Evolutionary conservation across 2,113 vertebrate species (phyloP).

Genomic region (Butorides virescens): DNA sequence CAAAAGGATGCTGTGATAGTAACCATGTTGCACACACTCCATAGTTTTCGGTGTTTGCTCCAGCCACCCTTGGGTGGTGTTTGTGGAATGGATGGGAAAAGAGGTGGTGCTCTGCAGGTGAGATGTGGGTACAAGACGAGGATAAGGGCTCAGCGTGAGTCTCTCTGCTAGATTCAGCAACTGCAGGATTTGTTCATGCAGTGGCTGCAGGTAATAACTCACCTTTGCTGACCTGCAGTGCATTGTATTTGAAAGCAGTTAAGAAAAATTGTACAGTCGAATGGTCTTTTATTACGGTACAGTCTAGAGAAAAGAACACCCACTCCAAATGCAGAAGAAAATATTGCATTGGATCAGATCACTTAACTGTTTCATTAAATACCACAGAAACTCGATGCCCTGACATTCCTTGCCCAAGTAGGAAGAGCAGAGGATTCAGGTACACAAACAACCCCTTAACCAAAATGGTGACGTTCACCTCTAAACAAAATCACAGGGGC

Average conservation of each 20-base stretch:
- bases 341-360: background rate
- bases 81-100: background rate
- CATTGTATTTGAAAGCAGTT: background rate
- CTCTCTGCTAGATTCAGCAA: background rate
- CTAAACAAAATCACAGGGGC: background rate
- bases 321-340: background rate
- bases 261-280: background rate
- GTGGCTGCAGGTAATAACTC: background rate
- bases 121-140: background rate
- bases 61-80: rapidly evolving
- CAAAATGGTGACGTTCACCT: background rate
- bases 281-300: background rate
- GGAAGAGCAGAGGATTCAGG: background rate
- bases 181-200: background rate
- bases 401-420: background rate
- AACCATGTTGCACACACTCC: background rate
- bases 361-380: background rate
- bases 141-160: background rate
- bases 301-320: background rate
- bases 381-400: background rate
- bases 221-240: background rate
- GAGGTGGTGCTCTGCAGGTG: background rate
- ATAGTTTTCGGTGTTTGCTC: background rate
- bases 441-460: background rate
- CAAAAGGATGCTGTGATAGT: background rate